Conservation (phyloP, 1,140 invertebrate genomes). For the Caerostris darwini region DNA sequence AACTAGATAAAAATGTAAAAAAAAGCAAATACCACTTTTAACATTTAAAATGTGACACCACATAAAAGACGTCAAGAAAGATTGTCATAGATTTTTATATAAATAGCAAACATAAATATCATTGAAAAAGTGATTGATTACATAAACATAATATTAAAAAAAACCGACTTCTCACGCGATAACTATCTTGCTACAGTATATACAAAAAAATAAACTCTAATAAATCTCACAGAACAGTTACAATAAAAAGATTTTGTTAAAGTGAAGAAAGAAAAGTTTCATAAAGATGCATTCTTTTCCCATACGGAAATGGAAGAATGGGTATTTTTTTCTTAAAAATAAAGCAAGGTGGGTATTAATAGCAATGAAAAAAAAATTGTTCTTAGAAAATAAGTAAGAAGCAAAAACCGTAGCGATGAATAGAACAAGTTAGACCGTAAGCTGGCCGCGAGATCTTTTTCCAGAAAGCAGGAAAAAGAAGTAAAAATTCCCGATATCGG, state of each 20-base stretch:
- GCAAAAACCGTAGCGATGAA: constrained; percentile 51
- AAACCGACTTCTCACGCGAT: not conserved
- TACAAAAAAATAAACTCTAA: not conserved
- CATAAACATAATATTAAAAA: not conserved
- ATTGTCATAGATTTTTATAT: no score
- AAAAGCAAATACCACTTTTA: no score
- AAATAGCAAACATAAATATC: not conserved
- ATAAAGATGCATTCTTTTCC: not conserved
- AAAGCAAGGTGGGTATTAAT: constrained; percentile 25
- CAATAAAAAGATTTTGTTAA: not conserved
- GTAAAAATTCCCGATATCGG: constrained; percentile 59
- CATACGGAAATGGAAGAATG: not conserved
- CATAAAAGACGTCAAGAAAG: no score
- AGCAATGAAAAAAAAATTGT: not conserved
- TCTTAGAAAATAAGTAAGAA: not conserved
- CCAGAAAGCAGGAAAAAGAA: not conserved
- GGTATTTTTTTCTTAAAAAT: not conserved
- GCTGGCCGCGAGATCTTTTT: constrained; percentile 57
- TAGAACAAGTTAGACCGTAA: constrained; percentile 39
- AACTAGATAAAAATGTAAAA: no score
- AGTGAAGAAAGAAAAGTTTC: not conserved
- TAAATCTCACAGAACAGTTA: not conserved
- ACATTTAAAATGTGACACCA: no score
- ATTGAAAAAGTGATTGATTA: not conserved
- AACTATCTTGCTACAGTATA: not conserved